A percentile compares a stretch with the other conserved stretches of the same genome.
phyloP scores from a whole-genome alignment of 2,888 invertebrate genomes.

The Lepidocyrtoides sp. region DNA sequence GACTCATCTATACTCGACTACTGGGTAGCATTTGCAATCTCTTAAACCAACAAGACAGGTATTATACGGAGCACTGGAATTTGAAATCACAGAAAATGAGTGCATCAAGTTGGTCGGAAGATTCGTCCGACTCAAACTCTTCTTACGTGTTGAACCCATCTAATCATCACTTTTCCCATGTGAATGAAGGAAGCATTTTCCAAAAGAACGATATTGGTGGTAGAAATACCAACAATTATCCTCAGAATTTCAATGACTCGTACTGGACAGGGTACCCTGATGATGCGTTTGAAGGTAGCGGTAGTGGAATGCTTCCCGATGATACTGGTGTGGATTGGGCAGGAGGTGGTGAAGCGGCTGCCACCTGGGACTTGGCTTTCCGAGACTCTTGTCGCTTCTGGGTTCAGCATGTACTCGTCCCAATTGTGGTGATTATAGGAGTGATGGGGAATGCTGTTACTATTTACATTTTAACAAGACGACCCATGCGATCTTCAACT shows the following conservation, averaged over 20 bases:
- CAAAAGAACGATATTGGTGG: background rate
- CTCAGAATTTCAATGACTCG: conserved; percentile 38
- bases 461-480: conserved; percentile 88
- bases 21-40: background rate
- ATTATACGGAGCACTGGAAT: background rate
- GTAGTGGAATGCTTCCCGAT: conserved; percentile 12
- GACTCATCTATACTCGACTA: too few species aligned
- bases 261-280: conserved; percentile 25
- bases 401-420: conserved; percentile 88
- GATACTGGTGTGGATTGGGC: conserved; percentile 45
- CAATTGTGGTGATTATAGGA: conserved; percentile 90
- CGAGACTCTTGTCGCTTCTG: conserved; percentile 87
- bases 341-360: conserved; percentile 26
- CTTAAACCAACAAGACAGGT: background rate
- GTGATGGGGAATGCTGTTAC: conserved; percentile 90
- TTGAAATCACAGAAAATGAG: conserved; percentile 32
- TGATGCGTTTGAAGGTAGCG: background rate
- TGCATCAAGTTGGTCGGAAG: conserved; percentile 59
- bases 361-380: conserved; percentile 85
- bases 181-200: background rate
- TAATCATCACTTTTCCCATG: background rate
- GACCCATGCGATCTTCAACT: conserved; percentile 92
- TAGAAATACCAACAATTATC: background rate
- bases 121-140: conserved; percentile 53
- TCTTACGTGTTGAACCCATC: conserved; percentile 54